Base-by-base conservation (phyloP, 2,113 vertebrate genomes). In the Gobio gobio region DNA sequence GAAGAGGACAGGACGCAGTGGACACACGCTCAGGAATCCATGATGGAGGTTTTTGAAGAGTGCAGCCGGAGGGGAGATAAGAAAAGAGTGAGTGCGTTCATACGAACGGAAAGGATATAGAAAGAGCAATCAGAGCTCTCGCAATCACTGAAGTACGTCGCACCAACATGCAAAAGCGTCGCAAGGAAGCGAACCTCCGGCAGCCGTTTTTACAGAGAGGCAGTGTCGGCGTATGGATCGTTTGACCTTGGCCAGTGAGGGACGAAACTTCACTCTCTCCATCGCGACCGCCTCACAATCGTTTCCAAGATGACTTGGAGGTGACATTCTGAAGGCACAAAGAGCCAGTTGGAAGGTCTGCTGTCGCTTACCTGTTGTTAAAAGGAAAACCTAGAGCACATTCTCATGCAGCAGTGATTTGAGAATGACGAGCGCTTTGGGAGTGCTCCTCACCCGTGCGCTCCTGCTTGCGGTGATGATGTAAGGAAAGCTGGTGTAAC, bases 401-500 rank as follows among this genome's bases (percentile, higher is more conserved):
- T 68, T 66, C 78, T 80, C 43, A 80, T 63, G 59, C 78, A 80
- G 78, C 58, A 45, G n/a, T 49, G 79, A 81, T 51, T 81, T 81
- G 43, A 81, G 79, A 81, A 68, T 33, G 63, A 26, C 20, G 61
- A 33, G 51, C 18, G 33, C 66, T 83, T 72, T 56, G 51, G 66
- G 80, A 83, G 64, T 5, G 14, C 80, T 83, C 47, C 49, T 70
- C 80, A 68, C 79, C 79, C 47, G 2, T 70, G 16, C 36, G 45
- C 78, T 36, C 61, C 78, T 83, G 85, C 85, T 83, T 83, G 86
- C 78, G 87, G 86, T 75, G 26, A 81, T 86, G 87, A 86, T 86
- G 85, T 86, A 87, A 88, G 85, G 80, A 85, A 85, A 86, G 87
- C 86, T 88, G 89, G 89, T 85, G 89, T 89, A 89, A 89, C 89